These are phyloP conservation scores for Myrmecobius fasciatus DNA, from an alignment of 2,113 vertebrate species.

Conservation along the genomic window DNA sequence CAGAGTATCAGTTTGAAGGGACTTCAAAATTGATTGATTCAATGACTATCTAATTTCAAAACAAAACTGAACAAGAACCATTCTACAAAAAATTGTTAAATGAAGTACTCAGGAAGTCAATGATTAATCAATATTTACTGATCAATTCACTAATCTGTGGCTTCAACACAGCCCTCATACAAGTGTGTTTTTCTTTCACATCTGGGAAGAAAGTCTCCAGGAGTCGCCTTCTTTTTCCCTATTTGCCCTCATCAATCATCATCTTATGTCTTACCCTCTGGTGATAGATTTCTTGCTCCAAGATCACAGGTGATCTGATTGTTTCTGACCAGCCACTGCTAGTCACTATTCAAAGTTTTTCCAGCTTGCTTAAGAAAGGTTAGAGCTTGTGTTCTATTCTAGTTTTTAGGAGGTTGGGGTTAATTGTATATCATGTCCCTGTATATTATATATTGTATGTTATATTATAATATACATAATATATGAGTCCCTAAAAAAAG, in stretches of 20 bases:
- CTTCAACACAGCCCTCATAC: not conserved
- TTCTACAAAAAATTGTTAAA: no score
- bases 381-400: not conserved
- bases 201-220: not conserved
- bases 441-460: no score
- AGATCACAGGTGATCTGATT: not conserved
- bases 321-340: not conserved
- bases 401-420: not conserved
- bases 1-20: no score
- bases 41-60: no score
- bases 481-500: not conserved
- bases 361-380: not conserved
- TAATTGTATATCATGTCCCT: not conserved
- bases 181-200: not conserved
- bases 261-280: not conserved
- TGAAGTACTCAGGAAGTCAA: not conserved
- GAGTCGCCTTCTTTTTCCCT: not conserved
- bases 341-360: not conserved
- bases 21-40: no score
- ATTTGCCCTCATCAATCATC: not conserved
- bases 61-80: no score
- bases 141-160: not conserved
- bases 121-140: not conserved
- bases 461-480: no score
- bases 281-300: not conserved